phyloP scores from a whole-genome alignment of 1,140 invertebrate species.

The Sarcophaga peregrina region DNA sequence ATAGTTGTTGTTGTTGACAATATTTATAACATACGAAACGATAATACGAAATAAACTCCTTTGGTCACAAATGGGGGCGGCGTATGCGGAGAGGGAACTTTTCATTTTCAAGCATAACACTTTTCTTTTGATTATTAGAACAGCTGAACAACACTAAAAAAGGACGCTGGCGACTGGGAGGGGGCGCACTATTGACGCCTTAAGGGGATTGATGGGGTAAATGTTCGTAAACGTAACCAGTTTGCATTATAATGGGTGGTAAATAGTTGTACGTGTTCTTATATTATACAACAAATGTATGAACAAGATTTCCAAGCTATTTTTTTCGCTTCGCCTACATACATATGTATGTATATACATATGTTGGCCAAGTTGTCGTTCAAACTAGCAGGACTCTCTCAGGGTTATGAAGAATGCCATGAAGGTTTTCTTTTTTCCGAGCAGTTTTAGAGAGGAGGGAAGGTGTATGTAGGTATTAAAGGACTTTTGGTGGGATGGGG shows the following conservation, averaged over 20 bases:
- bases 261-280: constrained; percentile 37
- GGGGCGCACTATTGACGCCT: too few relatives aligned
- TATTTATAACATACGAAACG: constrained; percentile 9
- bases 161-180: neutral
- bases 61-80: neutral
- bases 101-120: constrained; percentile 25
- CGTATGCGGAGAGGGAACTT: neutral
- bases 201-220: neutral
- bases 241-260: constrained; percentile 36
- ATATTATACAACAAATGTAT: constrained; percentile 30
- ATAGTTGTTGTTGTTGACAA: constrained; percentile 24
- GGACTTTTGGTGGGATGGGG: neutral
- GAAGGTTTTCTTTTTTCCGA: too few relatives aligned
- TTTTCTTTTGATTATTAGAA: constrained; percentile 30
- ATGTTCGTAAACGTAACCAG: constrained; percentile 24
- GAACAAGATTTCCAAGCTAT: constrained; percentile 20
- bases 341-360: neutral
- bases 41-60: neutral
- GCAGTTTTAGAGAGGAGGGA: too few relatives aligned
- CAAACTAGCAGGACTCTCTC: too few relatives aligned
- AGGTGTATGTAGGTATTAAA: too few relatives aligned
- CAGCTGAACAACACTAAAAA: neutral
- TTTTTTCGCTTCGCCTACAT: neutral
- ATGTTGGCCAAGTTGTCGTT: constrained; percentile 8
- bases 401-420: too few relatives aligned